Base-by-base conservation (phyloP, 2,888 invertebrate species). In the Coenonympha glycerion region DNA sequence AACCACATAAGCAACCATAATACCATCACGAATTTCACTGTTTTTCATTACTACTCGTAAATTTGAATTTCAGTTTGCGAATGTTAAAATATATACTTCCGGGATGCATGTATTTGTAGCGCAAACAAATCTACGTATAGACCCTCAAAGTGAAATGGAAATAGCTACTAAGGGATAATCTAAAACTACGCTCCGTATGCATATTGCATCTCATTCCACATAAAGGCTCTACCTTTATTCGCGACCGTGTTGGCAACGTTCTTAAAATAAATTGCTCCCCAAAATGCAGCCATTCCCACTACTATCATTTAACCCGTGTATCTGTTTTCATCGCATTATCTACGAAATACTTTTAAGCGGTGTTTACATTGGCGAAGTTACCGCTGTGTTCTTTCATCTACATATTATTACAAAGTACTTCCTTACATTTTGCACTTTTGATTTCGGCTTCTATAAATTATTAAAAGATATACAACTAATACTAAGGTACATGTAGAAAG, bases 211-310 rank as follows among this genome's bases (percentile, higher is more conserved):
- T 28, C 34, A 36, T 49, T 36, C 41, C 36, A 28, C 28, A 31
- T 33, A 44, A 44, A 44, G 41, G 36, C 22, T n/a, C n/a, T 28
- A 30, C 24, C 22, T 26, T 26, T 48, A 34, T 36, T 36, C 42
- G 11, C 26, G 28, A 37, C 22, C 44, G 39, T 6, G 11, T 39
- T 33, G 9, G n/a, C 8, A 31, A 28, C 36, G 30, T 44, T 49
- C 36, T 49, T 44, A 36, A 49, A 49, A 49, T 42, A 49, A 44
- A 49, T 49, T 49, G 42, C 44, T 36, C 34, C 49, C 44, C 30
- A 44, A 44, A 49, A 44, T 49, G 49, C 49, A 49, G 18, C 37
- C 37, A 44, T 44, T 34, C 21, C 44, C 42, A 49, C 49, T 19
- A 22, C 28, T 18, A 49, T 36, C 37, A 37, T 49, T 49, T 44